These are phyloP conservation scores for Fulmarus glacialis DNA, from an alignment of 2,113 vertebrate genomes.

Conservation along the genomic window DNA sequence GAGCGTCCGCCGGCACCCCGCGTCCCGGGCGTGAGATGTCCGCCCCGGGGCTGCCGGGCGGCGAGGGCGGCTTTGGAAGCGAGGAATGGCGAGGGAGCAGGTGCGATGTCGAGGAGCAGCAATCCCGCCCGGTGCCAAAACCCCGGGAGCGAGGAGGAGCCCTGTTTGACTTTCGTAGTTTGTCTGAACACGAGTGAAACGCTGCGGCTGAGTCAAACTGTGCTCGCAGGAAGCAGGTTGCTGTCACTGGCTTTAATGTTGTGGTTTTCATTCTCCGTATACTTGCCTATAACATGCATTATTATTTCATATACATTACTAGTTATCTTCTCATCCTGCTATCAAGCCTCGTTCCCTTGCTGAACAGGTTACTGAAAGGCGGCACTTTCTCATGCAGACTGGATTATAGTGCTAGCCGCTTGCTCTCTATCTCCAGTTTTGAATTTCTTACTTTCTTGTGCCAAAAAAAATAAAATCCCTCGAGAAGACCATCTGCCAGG, in stretches of 20 bases:
- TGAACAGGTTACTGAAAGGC: neutral
- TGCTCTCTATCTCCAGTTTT: neutral
- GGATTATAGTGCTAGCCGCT: neutral
- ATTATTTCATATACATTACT: neutral
- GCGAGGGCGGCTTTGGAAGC: neutral
- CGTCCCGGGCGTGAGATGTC: neutral
- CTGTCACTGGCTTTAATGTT: neutral
- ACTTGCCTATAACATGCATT: neutral
- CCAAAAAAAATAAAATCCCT: neutral
- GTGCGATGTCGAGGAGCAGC: neutral
- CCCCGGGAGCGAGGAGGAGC: neutral
- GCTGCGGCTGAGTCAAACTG: neutral
- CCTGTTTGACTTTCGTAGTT: neutral
- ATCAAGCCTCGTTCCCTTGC: neutral
- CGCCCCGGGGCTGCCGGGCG: neutral
- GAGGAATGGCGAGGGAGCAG: neutral
- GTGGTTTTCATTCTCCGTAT: fast-evolving
- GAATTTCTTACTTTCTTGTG: neutral
- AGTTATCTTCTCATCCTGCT: neutral
- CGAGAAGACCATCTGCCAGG: neutral
- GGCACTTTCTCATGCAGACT: neutral
- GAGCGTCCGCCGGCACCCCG: neutral
- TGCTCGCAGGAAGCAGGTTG: neutral
- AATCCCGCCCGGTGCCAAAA: neutral
- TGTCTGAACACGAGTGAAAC: neutral